Percentiles rank a stretch among this genome's conserved stretches.
phyloP scores from a whole-genome alignment of 2,797 vertebrate genomes.

The Manis crassicaudata region DNA sequence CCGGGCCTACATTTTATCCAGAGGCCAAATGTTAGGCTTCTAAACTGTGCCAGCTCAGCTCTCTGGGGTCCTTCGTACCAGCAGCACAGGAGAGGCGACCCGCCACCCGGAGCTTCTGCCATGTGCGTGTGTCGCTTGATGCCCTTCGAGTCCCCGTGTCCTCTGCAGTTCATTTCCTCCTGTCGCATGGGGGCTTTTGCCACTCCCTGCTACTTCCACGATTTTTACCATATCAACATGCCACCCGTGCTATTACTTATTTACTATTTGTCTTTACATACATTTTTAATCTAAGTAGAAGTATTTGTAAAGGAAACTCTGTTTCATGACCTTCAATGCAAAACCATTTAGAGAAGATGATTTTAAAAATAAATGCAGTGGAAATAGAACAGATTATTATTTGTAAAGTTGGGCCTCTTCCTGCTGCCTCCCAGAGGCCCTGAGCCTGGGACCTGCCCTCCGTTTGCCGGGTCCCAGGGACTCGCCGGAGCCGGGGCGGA shows the following conservation, averaged over 20 bases:
- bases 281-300: background rate
- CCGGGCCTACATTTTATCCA: background rate
- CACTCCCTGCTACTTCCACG: background rate
- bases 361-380: conserved; percentile 16
- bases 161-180: background rate
- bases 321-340: background rate
- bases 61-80: background rate
- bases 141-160: background rate
- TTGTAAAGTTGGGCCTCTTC: background rate
- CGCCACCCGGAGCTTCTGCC: background rate
- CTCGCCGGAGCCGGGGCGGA: background rate
- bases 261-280: conserved; percentile 43
- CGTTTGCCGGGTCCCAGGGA: background rate
- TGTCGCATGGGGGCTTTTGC: background rate
- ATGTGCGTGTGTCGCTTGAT: background rate
- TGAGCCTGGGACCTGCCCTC: background rate
- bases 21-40: background rate
- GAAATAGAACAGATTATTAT: background rate
- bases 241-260: background rate
- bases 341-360: background rate
- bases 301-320: background rate
- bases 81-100: background rate
- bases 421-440: background rate
- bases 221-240: background rate
- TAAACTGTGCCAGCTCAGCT: background rate